These are phyloP conservation scores for Lagorchestes hirsutus DNA, from an alignment of 2,797 vertebrate species.

Conservation along the genomic window DNA sequence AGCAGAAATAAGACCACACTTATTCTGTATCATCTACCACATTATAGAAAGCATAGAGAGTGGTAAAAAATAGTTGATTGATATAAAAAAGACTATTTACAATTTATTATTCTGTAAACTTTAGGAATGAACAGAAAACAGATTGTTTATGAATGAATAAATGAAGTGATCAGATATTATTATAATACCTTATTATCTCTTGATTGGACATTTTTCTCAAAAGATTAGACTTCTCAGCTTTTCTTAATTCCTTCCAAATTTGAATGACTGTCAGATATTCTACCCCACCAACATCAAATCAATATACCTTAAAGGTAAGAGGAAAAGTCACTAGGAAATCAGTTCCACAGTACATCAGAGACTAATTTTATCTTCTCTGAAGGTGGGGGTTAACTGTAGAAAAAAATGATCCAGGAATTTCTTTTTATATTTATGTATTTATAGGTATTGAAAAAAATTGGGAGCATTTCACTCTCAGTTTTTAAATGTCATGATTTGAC, in stretches of 20 bases:
- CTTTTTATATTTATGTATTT: slow-evolving; percentile 42
- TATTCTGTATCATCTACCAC: not conserved
- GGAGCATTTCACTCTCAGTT: slow-evolving; percentile 30
- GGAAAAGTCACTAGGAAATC: slow-evolving; percentile 43
- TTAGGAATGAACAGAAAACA: not conserved
- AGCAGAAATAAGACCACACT: not conserved
- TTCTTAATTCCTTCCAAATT: slow-evolving; percentile 39
- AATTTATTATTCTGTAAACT: not conserved
- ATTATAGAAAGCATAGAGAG: not conserved
- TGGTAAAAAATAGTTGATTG: not conserved
- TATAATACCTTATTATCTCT: not conserved
- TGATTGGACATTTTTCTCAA: slow-evolving; percentile 33
- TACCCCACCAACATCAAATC: not conserved
- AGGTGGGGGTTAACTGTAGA: not conserved
- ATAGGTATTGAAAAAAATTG: not conserved
- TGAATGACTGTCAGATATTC: slow-evolving; percentile 17
- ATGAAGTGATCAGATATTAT: not conserved
- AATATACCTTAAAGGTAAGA: slow-evolving; percentile 45
- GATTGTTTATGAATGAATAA: not conserved
- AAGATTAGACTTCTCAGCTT: slow-evolving; percentile 24
- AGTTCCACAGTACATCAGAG: not conserved
- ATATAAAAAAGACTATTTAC: not conserved
- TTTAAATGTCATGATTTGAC: not conserved
- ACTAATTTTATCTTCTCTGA: slow-evolving; percentile 21
- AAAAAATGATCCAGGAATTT: slow-evolving; percentile 25